phyloP scores from a whole-genome alignment of 2,113 vertebrate genomes.

The Salminus brasiliensis region DNA sequence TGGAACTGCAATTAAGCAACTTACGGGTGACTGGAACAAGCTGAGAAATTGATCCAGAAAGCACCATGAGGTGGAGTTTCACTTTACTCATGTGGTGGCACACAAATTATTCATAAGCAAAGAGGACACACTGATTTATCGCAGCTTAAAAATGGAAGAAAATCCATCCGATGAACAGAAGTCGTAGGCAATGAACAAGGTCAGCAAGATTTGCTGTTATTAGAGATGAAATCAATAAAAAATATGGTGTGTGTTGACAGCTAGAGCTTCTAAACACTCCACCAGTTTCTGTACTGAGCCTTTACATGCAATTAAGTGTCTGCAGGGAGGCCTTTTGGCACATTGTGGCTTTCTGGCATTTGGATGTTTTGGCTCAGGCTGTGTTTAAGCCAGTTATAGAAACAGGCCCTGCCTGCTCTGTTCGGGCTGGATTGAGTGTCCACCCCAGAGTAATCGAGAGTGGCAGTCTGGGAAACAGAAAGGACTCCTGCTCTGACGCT shows the following conservation, averaged over 20 bases:
- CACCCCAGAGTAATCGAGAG: constrained; percentile 19
- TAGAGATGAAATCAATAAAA: neutral
- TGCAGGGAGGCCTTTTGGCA: neutral
- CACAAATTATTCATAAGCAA: constrained; percentile 34
- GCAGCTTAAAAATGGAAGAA: neutral
- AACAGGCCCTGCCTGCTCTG: neutral
- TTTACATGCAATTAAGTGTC: neutral
- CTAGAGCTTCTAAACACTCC: neutral
- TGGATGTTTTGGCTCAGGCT: constrained; percentile 3
- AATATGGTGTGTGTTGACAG: constrained; percentile 14
- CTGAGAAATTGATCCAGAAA: constrained; percentile 42
- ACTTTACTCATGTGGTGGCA: constrained; percentile 4
- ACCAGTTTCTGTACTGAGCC: neutral
- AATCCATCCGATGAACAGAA: neutral
- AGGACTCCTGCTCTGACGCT: constrained; percentile 62
- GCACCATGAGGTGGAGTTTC: constrained; percentile 15
- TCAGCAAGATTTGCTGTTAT: too few species aligned
- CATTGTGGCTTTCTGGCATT: neutral
- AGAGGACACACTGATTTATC: neutral
- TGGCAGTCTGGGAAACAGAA: constrained; percentile 66
- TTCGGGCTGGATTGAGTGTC: neutral
- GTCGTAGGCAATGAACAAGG: neutral
- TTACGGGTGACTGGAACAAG: constrained; percentile 10
- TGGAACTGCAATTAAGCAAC: neutral
- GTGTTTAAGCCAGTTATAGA: constrained; percentile 13